These are phyloP conservation scores for Cercopithecus mona DNA, from an alignment of 2,113 vertebrate genomes.

Conservation along the genomic window DNA sequence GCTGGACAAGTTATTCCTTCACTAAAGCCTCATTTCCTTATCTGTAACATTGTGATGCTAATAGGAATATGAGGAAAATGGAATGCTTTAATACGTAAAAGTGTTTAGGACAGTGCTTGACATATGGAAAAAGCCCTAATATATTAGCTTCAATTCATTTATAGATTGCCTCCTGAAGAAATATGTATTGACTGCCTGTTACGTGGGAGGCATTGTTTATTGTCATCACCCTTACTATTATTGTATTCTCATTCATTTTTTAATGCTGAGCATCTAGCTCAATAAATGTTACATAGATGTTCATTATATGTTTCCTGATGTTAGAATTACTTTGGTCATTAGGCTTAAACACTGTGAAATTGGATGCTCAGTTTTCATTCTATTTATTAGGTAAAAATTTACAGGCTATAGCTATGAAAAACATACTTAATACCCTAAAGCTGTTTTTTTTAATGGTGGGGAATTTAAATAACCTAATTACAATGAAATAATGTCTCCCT, in stretches of 20 bases:
- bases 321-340: slow-evolving; percentile 47
- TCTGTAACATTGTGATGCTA: background rate
- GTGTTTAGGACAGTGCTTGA: background rate
- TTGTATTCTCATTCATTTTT: background rate
- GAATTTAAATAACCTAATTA: slow-evolving; percentile 73
- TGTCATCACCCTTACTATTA: background rate
- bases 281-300: slow-evolving; percentile 1
- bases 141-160: slow-evolving; percentile 24
- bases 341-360: slow-evolving; percentile 56
- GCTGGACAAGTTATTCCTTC: background rate
- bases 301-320: slow-evolving; percentile 3
- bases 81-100: background rate
- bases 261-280: background rate
- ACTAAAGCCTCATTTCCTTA: background rate
- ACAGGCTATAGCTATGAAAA: slow-evolving; percentile 22
- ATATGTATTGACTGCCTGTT: background rate
- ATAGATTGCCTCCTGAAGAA: background rate
- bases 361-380: slow-evolving; percentile 36
- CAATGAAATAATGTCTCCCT: slow-evolving; percentile 43
- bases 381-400: slow-evolving; percentile 57
- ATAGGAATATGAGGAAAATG: background rate
- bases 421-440: slow-evolving; percentile 7
- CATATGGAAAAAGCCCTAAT: background rate
- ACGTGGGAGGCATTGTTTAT: background rate
- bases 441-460: slow-evolving; percentile 30